Percentiles rank a stretch among this genome's conserved stretches.
Evolutionary conservation across 2,113 vertebrate species (phyloP).

Genomic region (Rhombomys opimus): DNA sequence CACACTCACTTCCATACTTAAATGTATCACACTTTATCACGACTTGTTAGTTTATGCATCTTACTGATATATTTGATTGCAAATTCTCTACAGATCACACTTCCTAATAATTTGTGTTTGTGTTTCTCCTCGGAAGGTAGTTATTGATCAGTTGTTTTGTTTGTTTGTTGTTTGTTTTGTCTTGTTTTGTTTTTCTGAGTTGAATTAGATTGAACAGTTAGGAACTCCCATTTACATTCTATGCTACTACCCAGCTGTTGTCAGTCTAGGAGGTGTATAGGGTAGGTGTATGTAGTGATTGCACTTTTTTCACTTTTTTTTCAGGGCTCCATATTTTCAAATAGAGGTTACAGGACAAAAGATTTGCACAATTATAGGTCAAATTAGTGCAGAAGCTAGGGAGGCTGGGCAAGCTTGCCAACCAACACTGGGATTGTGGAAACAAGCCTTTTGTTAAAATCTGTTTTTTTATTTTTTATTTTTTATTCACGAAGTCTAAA

Average conservation of each 20-base stretch:
- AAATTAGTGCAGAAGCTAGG: neutral
- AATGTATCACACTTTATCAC: neutral
- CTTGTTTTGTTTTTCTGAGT: neutral
- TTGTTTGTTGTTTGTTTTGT: too few relatives aligned
- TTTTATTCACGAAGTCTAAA: conserved; percentile 48
- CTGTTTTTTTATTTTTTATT: neutral
- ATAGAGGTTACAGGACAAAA: neutral
- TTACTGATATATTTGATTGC: neutral
- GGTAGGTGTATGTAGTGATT: neutral
- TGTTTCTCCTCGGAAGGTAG: neutral
- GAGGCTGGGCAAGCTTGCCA: neutral
- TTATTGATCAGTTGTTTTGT: neutral
- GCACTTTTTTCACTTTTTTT: neutral
- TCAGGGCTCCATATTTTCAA: neutral
- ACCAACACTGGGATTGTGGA: neutral
- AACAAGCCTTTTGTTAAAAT: conserved; percentile 38
- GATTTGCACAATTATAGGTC: neutral
- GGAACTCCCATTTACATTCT: neutral
- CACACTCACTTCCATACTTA: neutral
- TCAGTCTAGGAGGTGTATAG: too few relatives aligned
- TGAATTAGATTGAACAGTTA: neutral
- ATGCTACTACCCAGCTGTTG: neutral
- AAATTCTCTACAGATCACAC: neutral
- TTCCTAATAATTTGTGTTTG: neutral
- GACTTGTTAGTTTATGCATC: neutral